Base-by-base conservation (phyloP, 2,797 vertebrate species). In the Hemitrygon akajei region DNA sequence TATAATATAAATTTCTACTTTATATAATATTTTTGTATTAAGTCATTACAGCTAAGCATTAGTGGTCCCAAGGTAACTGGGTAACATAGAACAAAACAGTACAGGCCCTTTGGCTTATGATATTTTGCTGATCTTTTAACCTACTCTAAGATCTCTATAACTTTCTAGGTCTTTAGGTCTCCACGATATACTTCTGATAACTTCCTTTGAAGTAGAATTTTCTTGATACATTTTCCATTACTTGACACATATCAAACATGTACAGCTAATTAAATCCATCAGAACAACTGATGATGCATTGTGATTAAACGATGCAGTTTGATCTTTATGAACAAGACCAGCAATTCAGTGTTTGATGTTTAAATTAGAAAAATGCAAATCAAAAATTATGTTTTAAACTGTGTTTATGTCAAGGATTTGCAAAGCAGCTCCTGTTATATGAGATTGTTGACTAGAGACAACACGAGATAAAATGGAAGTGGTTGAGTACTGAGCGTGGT, bases 161-260 rank as follows among this genome's bases (percentile, higher is more conserved):
- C 47, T 47, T 6, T 47, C 47, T 47, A 47, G 66, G 16, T 69
- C 58, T 87, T 63, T 63, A 87, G 58, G 30, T 34, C 30, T 63
- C 58, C 18, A 87, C 16, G 34, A 87, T 63, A 34, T 6, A 63
- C 27, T 63, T 18, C 58, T 34, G 56, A 63, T n/a, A 63, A 30
- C 58, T 87, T 66, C 58, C 30, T 87, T 87, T 87, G 58, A 87
- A 63, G 84, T 87, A n/a, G 12, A 87, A 86, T 87, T 87, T 86
- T 60, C 30, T 56, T n/a, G 30, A 63, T 87, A n/a, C 56, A 87
- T 6, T 63, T 27, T 12, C 60, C 58, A 27, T 63, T 66, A 20
- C 30, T 63, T 63, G 56, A 87, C 84, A 63, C 7, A 66, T 34
- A 87, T 87, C 58, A 87, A 63, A 87, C 56, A 12, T n/a, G n/a